Conservation (phyloP, 2,888 invertebrate species). For the Microplitis manilae region DNA sequence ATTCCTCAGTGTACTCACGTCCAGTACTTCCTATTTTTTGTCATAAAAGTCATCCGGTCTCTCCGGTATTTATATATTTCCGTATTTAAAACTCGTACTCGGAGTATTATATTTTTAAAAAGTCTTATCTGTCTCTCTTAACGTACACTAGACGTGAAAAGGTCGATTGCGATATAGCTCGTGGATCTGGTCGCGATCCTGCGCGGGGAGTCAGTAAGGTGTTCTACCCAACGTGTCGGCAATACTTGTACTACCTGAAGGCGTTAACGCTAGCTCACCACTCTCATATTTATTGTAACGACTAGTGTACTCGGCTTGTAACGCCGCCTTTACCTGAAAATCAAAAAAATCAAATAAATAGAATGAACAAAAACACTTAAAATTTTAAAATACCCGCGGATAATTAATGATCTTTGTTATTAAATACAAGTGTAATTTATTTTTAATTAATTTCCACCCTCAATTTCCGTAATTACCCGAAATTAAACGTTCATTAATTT, state of each 20-base stretch:
- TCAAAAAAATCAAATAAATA: not conserved
- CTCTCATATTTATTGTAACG: slow-evolving; percentile 67
- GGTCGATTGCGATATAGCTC: slow-evolving; percentile 24
- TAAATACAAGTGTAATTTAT: too few relatives aligned
- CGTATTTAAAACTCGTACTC: not conserved
- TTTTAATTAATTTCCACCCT: not conserved
- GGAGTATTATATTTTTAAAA: not conserved
- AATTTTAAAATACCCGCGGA: not conserved
- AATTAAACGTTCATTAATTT: not conserved
- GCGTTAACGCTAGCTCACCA: slow-evolving; percentile 64
- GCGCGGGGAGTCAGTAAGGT: slow-evolving; percentile 60
- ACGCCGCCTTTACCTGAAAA: slow-evolving; percentile 62
- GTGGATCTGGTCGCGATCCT: slow-evolving; percentile 35
- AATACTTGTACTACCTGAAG: slow-evolving; percentile 63
- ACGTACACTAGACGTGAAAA: not conserved
- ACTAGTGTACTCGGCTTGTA: slow-evolving; percentile 67
- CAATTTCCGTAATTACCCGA: not conserved
- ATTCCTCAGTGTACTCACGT: slow-evolving; percentile 3
- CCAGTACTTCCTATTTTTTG: not conserved
- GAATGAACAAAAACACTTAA: slow-evolving; percentile 7
- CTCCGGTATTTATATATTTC: not conserved
- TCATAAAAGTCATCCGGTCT: not conserved
- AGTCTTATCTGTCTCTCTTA: not conserved
- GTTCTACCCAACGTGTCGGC: slow-evolving; percentile 66
- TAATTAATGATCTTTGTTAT: too few relatives aligned